phyloP scores from a whole-genome alignment of 2,797 vertebrate species.

The Knipowitschia caucasica region DNA sequence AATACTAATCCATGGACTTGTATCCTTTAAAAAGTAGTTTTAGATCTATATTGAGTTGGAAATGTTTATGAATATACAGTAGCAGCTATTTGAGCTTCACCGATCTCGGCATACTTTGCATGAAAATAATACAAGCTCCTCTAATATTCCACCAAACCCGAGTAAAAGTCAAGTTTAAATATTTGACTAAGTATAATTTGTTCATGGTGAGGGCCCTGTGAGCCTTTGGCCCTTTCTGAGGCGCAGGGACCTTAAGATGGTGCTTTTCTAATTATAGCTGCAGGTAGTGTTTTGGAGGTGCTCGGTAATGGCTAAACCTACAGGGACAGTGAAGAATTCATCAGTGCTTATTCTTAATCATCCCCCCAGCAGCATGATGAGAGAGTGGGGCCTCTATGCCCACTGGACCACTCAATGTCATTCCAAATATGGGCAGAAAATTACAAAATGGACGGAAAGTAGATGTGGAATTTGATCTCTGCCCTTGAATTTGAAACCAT shows the following conservation, averaged over 20 bases:
- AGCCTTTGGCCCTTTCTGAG: conserved; percentile 55
- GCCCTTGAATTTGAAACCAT: conserved; percentile 3
- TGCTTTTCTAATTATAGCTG: conserved; percentile 77
- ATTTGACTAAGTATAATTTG: conserved; percentile 36
- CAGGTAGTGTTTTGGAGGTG: conserved; percentile 72
- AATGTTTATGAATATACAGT: no score
- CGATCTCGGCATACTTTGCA: no score
- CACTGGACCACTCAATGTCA: conserved; percentile 77
- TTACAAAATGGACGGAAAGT: conserved; percentile 61
- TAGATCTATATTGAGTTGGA: no score
- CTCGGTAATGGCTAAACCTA: conserved; percentile 68
- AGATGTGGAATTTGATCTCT: conserved; percentile 31
- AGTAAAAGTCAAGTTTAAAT: conserved; percentile 16
- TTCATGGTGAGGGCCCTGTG: conserved; percentile 37
- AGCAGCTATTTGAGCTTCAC: no score
- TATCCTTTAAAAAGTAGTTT: no score
- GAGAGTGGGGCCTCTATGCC: conserved; percentile 68
- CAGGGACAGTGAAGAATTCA: conserved; percentile 72
- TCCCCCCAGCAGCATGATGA: conserved; percentile 70
- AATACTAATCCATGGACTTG: no score
- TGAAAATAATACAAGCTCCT: background rate
- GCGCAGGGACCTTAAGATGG: conserved; percentile 61
- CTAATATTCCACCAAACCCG: background rate
- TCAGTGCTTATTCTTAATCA: conserved; percentile 79
- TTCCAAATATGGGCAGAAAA: conserved; percentile 70